Base-by-base conservation (phyloP, 2,888 invertebrate genomes). In the Andricus curvator region DNA sequence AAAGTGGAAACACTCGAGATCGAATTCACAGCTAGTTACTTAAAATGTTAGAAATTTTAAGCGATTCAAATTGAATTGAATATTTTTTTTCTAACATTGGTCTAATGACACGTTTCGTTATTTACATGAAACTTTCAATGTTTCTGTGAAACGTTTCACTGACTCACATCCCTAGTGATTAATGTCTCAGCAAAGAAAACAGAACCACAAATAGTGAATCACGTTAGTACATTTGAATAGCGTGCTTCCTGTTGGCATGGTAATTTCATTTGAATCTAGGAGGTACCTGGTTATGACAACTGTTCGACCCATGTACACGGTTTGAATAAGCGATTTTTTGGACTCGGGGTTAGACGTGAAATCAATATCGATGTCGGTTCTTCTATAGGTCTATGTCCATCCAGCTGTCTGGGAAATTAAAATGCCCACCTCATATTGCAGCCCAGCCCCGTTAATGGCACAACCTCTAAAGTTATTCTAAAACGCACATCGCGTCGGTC, bases 401-500 rank as follows among this genome's bases (percentile, higher is more conserved):
- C 33, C 20, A 77, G 60, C 70, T 29, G 64, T 64, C 70, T 51
- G 76, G 65, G 74, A 78, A 65, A 81, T 87, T 85, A 80, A 84
- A 86, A 88, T 87, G 86, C 87, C 84, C 80, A 83, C 79, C 88
- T 86, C 85, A 86, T 85, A 84, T 84, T 82, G 77, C 81, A 83
- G 81, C 77, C 79, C 82, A 85, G 84, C 88, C 89, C 89, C 90
- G 90, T 90, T 90, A 88, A 87, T 84, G 82, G 78, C 84, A 78
- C 79, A 81, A 80, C 85, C 85, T 82, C 86, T 86, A 88, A 90
- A 91, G 89, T 90, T 89, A 91, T 91, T 91, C 91, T 88, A 90
- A 90, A 91, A 88, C 88, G 86, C 86, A 83, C 79, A 62, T 83
- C 78, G 85, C 91, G 91, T 91, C 88, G 91, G 91, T 91, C 78